Conservation (phyloP, 23 tunicate species). For the Diplosoma virens region DNA sequence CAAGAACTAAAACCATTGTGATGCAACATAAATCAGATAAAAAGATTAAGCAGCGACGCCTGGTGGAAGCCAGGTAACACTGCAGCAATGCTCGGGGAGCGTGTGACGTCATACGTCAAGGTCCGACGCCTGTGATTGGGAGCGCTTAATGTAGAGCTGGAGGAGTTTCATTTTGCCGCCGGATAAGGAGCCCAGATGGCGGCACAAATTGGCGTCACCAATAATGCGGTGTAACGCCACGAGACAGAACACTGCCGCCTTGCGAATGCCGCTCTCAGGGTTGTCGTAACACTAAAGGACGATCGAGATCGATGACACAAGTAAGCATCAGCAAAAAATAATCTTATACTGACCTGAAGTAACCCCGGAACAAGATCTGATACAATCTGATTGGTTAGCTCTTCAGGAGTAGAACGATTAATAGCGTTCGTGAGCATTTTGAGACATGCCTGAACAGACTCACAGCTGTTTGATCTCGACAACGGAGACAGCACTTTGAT, state of each 20-base stretch:
- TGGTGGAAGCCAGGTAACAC: too few relatives aligned
- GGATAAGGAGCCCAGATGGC: slow-evolving; percentile 58
- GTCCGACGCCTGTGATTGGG: slow-evolving; percentile 43
- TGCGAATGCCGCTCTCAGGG: slow-evolving; percentile 73
- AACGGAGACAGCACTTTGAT: slow-evolving; percentile 62
- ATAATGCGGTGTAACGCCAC: slow-evolving; percentile 83
- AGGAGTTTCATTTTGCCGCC: slow-evolving; percentile 81
- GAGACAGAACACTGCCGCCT: slow-evolving; percentile 85
- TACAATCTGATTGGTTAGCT: slow-evolving; percentile 38
- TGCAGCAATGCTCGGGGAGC: too few relatives aligned
- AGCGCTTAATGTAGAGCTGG: slow-evolving; percentile 78
- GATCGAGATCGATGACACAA: neutral
- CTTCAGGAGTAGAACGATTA: slow-evolving; percentile 47
- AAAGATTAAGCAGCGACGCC: too few relatives aligned
- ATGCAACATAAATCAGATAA: too few relatives aligned
- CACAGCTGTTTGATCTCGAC: slow-evolving; percentile 5
- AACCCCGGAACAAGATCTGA: slow-evolving; percentile 63
- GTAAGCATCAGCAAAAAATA: neutral
- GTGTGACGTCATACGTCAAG: too few relatives aligned
- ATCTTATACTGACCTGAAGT: slow-evolving; percentile 45
- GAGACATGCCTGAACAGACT: slow-evolving; percentile 53
- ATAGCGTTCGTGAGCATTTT: slow-evolving; percentile 83
- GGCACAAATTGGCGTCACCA: slow-evolving; percentile 64
- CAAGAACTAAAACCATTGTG: too few relatives aligned
- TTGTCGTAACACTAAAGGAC: slow-evolving; percentile 79